Evolutionary conservation across 1,140 invertebrate genomes (phyloP), one percentile per base, ranked within the genome.

Genomic region (Pemphigus obesinymphae): DNA sequence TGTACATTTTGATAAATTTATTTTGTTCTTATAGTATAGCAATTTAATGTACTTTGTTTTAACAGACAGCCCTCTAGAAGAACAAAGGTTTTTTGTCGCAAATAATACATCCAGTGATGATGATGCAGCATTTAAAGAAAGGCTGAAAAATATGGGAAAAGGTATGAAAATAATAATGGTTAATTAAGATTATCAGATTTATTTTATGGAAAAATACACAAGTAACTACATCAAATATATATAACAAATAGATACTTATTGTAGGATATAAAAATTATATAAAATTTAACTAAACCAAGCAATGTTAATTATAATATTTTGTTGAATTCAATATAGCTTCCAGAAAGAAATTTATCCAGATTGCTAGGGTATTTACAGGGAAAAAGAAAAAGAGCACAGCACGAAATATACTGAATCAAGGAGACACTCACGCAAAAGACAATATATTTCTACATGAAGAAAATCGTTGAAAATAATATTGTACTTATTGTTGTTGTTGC

Each of bases 111-210:
- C 34, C 1, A 10, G 37, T 31, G 93, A 94, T 81, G 90, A 91
- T 82, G 93, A 95, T 87, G 93, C 93, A 58, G 90, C 91, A 23
- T 94, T 95, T 84, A 92, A 92, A 86, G 93, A 95, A 87, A 91
- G 93, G 85, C 87, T 96, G 31, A 92, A 91, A 87, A 93, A 95
- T 87, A 96, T 96, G 94, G 94, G 95, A 31, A 95, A 95, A 91
- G 87, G 92, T 93, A 86, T 84, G 84, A 83, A 66, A 81, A 66
- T 11, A 82, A 23, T 50, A 75, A 72, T 48, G 48, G 66, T 26
- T 13, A 70, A 72, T 13, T 40, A 6, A 43, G 1, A 23, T 0
- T 40, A 66, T 40, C 5, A 26, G 37, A 58, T 84, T 83, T 43
- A 43, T 70, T 70, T 70, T 40, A 8, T 34, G 2, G 8, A 7